phyloP scores from a whole-genome alignment of 2,113 vertebrate genomes.

The Bubalus kerabau region DNA sequence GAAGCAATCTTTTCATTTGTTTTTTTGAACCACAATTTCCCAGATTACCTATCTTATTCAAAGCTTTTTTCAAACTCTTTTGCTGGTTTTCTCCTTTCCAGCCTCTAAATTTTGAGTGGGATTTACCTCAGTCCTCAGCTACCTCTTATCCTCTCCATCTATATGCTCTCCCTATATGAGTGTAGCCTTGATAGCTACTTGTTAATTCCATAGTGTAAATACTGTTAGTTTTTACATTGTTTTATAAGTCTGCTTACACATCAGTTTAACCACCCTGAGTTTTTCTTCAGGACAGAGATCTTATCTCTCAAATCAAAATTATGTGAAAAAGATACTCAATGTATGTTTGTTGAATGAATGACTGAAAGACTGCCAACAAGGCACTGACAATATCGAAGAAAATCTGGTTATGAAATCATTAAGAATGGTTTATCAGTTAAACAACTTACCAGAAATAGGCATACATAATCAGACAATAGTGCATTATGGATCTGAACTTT shows the following conservation, averaged over 20 bases:
- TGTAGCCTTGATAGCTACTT: not conserved
- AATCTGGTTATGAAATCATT: not conserved
- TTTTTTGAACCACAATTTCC: not conserved
- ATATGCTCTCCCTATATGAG: not conserved
- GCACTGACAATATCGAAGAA: not conserved
- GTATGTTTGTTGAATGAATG: not conserved
- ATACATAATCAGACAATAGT: not conserved
- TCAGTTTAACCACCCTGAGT: not conserved
- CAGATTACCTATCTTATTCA: not conserved
- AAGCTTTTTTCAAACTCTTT: not conserved
- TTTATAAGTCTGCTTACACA: not conserved
- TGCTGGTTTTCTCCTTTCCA: not conserved
- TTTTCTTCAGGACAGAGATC: not conserved
- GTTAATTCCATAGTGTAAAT: not conserved
- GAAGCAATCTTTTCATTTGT: not conserved
- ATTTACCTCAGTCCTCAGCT: not conserved
- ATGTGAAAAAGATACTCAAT: not conserved
- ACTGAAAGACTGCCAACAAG: not conserved
- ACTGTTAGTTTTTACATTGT: not conserved
- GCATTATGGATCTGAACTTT: not conserved
- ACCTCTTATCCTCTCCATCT: not conserved
- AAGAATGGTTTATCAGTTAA: not conserved
- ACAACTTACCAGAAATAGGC: not conserved
- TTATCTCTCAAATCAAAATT: not conserved
- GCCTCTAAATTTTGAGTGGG: not conserved